Evolutionary conservation across 2,797 vertebrate genomes (phyloP), one percentile per base, ranked within the genome.

Genomic region (Leptodon cayanensis): DNA sequence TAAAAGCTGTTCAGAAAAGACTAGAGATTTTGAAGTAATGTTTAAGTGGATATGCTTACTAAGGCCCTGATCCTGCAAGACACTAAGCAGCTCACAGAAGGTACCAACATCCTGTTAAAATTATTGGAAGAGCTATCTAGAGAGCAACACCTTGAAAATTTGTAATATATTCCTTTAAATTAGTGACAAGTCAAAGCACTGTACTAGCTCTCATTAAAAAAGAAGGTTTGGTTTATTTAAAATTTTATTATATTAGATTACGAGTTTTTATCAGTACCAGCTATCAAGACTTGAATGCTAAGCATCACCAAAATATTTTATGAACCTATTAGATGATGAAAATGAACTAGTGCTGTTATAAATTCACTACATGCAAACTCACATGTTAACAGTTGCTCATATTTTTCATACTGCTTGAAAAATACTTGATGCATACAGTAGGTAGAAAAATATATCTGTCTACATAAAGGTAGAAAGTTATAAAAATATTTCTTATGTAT

Each of bases 391-490:
- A 89, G 46, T 78, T 49, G 16, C 52, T 88, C 84, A 72, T 35
- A 77, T 90, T 95, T 96, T 96, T 92, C 62, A 50, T 76, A 37
- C 83, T 96, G 65, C 85, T 58, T 94, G 76, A 62, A 94, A 96
- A 97, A 93, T 20, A 81, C 4, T 50, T 93, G 59, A 94, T 74
- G 58, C 65, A 81, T 54, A 87, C 8, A 78, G 37, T 65, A 89
- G 20, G 76, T 63, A 69, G 58, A 78, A 93, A 96, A 96, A 88
- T 54, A 25, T 61, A 70, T 91, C 66, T 81, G 14, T 37, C 17
- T 47, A 42, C 37, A 63, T 63, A 62, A 96, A 93, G 69, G 61
- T 10, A 84, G 40, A 61, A 52, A 96, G 20, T 69, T 57, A 18
- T 81, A 93, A 93, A 95, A 95, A 78, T 92, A 28, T 39, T 83